Conservation (phyloP, 2,113 vertebrate genomes). For the Thymallus thymallus region DNA sequence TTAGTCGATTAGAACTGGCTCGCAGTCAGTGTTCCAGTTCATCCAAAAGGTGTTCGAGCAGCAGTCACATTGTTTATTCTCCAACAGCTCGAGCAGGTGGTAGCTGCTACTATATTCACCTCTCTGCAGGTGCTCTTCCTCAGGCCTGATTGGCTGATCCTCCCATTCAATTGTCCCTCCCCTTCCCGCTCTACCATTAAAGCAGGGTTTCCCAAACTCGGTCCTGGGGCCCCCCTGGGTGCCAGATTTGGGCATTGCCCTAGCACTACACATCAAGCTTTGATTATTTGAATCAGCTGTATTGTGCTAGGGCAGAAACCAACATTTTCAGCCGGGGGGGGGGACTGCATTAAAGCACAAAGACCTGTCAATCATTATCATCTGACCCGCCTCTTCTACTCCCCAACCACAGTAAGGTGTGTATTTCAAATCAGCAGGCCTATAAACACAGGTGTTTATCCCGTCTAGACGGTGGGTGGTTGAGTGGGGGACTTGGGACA, state of each 20-base stretch:
- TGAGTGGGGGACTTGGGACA: constrained; percentile 37
- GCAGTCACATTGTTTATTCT: constrained; percentile 38
- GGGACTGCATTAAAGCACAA: constrained; percentile 32
- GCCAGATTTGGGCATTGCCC: too few species aligned
- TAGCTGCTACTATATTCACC: constrained; percentile 14
- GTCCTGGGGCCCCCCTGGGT: not conserved
- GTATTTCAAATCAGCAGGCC: constrained; percentile 48
- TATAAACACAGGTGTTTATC: constrained; percentile 60
- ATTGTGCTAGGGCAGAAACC: too few species aligned
- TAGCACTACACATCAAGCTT: too few species aligned
- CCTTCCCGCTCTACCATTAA: constrained; percentile 42
- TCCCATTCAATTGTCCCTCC: constrained; percentile 46
- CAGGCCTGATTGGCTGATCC: constrained; percentile 23
- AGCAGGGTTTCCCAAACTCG: constrained; percentile 22
- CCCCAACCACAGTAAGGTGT: constrained; percentile 46
- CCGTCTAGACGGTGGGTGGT: constrained; percentile 63
- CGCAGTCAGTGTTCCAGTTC: too few species aligned
- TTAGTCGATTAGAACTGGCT: too few species aligned
- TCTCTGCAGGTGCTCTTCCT: constrained; percentile 9
- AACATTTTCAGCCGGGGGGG: too few species aligned
- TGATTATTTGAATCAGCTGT: too few species aligned
- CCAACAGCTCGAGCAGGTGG: constrained; percentile 27
- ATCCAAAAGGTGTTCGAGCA: too few species aligned
- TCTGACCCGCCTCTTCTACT: constrained; percentile 34
- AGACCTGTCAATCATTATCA: constrained; percentile 48